Evolutionary conservation across 2,113 vertebrate genomes (phyloP), one percentile per base, ranked within the genome.

Genomic region (Oxyruncus cristatus): DNA sequence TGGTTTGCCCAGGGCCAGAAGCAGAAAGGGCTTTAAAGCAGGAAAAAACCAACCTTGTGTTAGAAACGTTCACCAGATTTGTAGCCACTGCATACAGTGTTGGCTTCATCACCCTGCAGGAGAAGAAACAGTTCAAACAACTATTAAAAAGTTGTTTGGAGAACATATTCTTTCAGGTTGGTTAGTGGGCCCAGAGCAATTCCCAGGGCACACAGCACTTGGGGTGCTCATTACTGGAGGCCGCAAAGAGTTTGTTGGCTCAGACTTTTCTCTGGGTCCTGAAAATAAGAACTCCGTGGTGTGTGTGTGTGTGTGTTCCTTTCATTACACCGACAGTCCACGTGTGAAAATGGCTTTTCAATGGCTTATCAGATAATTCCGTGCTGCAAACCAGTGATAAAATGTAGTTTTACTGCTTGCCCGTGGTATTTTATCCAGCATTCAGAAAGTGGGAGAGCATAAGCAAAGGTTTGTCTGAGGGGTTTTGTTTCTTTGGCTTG

Each of bases 1-100:
- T 14, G 20, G 11, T 33, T 75, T 75, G 37, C 80, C 19, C 50
- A 35, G 32, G 20, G 14, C 39, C 33, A 22, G 59, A 33, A 44
- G 30, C 9, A 8, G 32, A 75, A 63, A 39, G 7, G 22, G 20
- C 67, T 11, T 33, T 37, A n/a, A 66, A 63, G 39, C 23, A 76
- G 30, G 49, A 39, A 66, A 62, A 6, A 1, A 0, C 3, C 5
- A 6, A 24, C 47, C 11, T 50, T 37, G 6, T 2, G 3, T 70
- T 56, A 50, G 85, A 90, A 91, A 44, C 3, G 15, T 53, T 74
- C 30, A 24, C 17, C 15, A 17, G 2, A 6, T 30, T 59, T 80
- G 61, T 67, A 14, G 20, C 68, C 4, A 2, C 59, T 52, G 19
- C 9, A 0, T 35, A 5, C 32, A 39, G 46, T 1, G 8, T 17